Evolutionary conservation across 1,140 invertebrate genomes (phyloP).

Genomic region (Aphidius ervi): DNA sequence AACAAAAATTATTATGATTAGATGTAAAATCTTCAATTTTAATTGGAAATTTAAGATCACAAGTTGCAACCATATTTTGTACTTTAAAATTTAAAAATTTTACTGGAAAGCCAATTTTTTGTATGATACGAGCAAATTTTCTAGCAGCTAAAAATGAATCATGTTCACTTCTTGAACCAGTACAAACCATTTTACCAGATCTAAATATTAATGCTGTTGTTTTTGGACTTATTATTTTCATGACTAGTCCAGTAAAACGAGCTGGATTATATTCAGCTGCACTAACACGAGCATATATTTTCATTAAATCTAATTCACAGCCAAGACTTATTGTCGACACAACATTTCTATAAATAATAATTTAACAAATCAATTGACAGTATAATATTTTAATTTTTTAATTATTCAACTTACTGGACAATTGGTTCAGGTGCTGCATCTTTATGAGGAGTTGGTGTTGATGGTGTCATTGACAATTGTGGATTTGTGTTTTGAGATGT

Average conservation of each 20-base stretch:
- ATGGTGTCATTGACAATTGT: slow-evolving; percentile 38
- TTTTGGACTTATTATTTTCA: slow-evolving; percentile 94
- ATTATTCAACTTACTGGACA: slow-evolving; percentile 40
- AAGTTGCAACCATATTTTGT: slow-evolving; percentile 98
- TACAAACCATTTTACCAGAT: slow-evolving; percentile 98
- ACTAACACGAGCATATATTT: slow-evolving; percentile 92
- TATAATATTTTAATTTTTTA: slow-evolving; percentile 87
- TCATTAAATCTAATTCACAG: slow-evolving; percentile 80
- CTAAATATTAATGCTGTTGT: slow-evolving; percentile 97
- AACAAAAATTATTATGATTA: slow-evolving; percentile 88
- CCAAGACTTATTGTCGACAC: slow-evolving; percentile 92
- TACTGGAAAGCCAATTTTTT: slow-evolving; percentile 95
- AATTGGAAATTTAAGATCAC: slow-evolving; percentile 96
- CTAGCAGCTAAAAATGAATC: slow-evolving; percentile 88
- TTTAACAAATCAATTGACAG: slow-evolving; percentile 68
- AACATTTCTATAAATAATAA: slow-evolving; percentile 69
- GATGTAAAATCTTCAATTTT: slow-evolving; percentile 92
- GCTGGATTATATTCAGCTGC: slow-evolving; percentile 99
- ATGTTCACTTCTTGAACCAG: slow-evolving; percentile 94
- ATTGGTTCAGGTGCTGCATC: slow-evolving; percentile 42
- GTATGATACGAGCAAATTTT: slow-evolving; percentile 97
- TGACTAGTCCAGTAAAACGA: slow-evolving; percentile 96
- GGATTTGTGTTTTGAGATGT: slow-evolving; percentile 39
- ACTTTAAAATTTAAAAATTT: slow-evolving; percentile 97
- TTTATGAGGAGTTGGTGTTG: slow-evolving; percentile 34